Conservation (phyloP, 2,113 vertebrate genomes). For the Abramis brama region DNA sequence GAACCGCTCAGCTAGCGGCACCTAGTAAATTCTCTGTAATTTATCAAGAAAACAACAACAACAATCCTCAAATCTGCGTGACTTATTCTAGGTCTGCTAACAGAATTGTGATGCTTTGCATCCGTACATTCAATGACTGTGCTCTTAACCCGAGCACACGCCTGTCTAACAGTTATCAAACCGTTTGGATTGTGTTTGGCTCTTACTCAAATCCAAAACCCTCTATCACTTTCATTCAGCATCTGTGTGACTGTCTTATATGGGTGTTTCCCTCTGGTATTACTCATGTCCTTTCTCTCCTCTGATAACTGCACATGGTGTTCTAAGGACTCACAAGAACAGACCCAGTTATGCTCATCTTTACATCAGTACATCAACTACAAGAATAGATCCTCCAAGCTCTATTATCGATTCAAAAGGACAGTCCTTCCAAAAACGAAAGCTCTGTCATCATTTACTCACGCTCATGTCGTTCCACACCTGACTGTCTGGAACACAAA, state of each 20-base stretch:
- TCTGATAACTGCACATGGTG: not conserved
- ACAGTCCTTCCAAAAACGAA: not conserved
- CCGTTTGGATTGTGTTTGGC: conserved; percentile 13
- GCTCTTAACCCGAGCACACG: not conserved
- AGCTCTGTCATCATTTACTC: not conserved
- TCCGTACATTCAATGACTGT: not conserved
- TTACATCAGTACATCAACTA: not conserved
- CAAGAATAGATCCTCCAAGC: not conserved
- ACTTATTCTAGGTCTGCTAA: not conserved
- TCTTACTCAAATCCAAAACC: conserved; percentile 31
- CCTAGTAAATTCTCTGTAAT: conserved; percentile 29
- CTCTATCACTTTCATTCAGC: conserved; percentile 42
- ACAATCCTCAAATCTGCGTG: conserved; percentile 15
- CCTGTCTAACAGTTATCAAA: conserved; percentile 22
- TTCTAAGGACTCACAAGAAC: not conserved
- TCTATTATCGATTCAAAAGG: not conserved
- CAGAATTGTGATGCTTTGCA: not conserved
- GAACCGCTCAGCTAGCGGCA: conserved; percentile 41
- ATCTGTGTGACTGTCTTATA: conserved; percentile 39
- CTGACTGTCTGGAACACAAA: not conserved
- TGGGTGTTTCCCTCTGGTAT: conserved; percentile 47
- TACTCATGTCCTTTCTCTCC: conserved; percentile 55
- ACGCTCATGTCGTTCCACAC: not conserved
- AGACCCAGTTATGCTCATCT: not conserved
- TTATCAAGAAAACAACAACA: conserved; percentile 28